phyloP scores from a whole-genome alignment of 1,140 invertebrate species.

The Lasioglossum albipes region DNA sequence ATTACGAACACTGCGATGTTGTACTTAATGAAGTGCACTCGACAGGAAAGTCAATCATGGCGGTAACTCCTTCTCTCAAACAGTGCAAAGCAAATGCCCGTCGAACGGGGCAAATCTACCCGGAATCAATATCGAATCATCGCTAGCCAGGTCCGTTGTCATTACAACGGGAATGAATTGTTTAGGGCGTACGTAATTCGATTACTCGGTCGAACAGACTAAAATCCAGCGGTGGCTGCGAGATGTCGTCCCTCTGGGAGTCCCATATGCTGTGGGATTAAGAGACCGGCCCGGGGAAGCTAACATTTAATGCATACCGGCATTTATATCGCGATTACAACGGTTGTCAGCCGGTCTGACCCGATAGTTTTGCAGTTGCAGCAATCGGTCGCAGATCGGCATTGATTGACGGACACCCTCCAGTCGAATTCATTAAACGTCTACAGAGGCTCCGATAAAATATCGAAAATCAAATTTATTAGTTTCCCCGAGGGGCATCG shows the following conservation, averaged over 20 bases:
- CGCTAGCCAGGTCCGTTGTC: neutral
- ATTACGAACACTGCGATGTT: too few species aligned
- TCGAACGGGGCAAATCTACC: neutral
- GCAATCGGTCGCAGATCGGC: neutral
- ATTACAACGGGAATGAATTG: constrained; percentile 22
- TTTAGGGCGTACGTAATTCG: constrained; percentile 16
- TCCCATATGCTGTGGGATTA: neutral
- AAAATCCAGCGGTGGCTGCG: neutral
- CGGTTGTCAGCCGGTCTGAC: neutral
- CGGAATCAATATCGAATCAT: neutral
- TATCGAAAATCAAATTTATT: neutral
- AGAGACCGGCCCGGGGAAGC: neutral
- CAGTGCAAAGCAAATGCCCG: too few species aligned
- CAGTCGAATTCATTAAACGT: neutral
- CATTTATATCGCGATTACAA: constrained; percentile 7
- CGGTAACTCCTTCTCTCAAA: too few species aligned
- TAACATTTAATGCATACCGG: constrained; percentile 35
- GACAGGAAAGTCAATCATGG: too few species aligned
- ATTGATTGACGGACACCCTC: neutral
- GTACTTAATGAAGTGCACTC: too few species aligned
- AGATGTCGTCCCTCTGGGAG: constrained; percentile 14
- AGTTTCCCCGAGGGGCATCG: neutral
- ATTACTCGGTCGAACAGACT: neutral
- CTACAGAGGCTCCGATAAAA: neutral
- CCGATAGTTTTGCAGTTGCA: constrained; percentile 8